Percentiles rank a stretch among this genome's conserved stretches.
phyloP scores from a whole-genome alignment of 2,113 vertebrate genomes.

The Ceuthmochares aereus region DNA sequence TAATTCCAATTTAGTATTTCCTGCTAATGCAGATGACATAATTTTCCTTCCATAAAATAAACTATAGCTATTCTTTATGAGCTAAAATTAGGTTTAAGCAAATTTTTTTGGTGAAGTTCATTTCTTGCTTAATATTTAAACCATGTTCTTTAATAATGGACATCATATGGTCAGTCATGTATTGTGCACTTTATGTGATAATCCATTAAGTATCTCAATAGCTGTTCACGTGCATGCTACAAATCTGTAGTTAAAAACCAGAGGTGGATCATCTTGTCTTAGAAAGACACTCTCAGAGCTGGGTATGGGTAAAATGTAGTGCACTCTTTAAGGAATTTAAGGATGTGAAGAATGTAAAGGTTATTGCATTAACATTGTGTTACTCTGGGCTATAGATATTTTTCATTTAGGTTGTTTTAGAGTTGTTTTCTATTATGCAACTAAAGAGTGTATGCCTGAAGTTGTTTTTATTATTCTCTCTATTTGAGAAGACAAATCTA shows the following conservation, averaged over 20 bases:
- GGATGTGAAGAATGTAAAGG: neutral
- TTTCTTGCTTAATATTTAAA: neutral
- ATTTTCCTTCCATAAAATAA: constrained; percentile 6
- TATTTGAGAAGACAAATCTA: neutral
- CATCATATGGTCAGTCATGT: neutral
- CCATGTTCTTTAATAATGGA: neutral
- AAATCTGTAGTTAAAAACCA: constrained; percentile 2
- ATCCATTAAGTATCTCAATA: neutral
- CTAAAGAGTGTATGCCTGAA: neutral
- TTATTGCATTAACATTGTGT: neutral
- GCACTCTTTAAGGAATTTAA: neutral
- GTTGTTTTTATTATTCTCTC: neutral
- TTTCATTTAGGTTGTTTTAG: neutral
- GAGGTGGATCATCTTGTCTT: constrained; percentile 10
- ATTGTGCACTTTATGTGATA: neutral
- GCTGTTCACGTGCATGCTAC: neutral
- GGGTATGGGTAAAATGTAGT: neutral
- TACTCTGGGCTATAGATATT: neutral
- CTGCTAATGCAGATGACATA: neutral
- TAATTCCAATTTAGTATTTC: neutral
- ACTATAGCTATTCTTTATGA: neutral
- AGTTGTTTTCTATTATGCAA: neutral
- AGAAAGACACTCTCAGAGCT: neutral
- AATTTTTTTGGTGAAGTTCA: neutral
- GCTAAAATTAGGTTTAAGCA: neutral